Conservation (phyloP, 2,888 invertebrate genomes). For the Drosophila subquinaria region DNA sequence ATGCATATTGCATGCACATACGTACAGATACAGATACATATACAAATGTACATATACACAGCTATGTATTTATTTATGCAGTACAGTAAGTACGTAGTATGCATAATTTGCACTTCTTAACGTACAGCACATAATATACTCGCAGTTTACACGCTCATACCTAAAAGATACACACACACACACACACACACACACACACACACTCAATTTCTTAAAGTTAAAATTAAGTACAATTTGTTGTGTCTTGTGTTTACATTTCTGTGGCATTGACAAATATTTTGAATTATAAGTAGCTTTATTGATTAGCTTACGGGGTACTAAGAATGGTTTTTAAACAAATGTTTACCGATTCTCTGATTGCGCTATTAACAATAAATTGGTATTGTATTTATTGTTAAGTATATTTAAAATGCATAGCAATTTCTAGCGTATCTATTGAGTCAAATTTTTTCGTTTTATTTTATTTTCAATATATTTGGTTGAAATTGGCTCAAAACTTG, state of each 20-base stretch:
- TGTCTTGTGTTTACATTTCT: slow-evolving; percentile 1
- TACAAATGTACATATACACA: neutral
- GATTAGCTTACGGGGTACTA: neutral
- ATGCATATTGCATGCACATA: slow-evolving; percentile 27
- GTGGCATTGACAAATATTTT: slow-evolving; percentile 8
- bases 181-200: slow-evolving; percentile 2
- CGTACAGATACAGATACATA: neutral
- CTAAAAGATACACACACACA: neutral
- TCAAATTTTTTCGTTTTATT: too few species aligned
- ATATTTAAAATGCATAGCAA: neutral
- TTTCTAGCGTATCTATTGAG: too few species aligned
- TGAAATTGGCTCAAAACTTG: too few species aligned
- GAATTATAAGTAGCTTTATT: neutral
- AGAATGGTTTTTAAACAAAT: neutral
- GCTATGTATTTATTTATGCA: slow-evolving; percentile 4
- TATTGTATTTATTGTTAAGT: neutral
- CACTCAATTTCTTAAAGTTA: slow-evolving; percentile 1
- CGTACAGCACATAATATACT: slow-evolving; percentile 10
- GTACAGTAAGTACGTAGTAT: slow-evolving; percentile 17
- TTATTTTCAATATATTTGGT: too few species aligned
- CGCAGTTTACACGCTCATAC: neutral
- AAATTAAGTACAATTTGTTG: slow-evolving; percentile 1
- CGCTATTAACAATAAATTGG: neutral
- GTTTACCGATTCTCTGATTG: neutral
- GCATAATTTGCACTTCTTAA: slow-evolving; percentile 23